phyloP scores from a whole-genome alignment of 1,140 invertebrate species.

The Aradophagus sp. region DNA sequence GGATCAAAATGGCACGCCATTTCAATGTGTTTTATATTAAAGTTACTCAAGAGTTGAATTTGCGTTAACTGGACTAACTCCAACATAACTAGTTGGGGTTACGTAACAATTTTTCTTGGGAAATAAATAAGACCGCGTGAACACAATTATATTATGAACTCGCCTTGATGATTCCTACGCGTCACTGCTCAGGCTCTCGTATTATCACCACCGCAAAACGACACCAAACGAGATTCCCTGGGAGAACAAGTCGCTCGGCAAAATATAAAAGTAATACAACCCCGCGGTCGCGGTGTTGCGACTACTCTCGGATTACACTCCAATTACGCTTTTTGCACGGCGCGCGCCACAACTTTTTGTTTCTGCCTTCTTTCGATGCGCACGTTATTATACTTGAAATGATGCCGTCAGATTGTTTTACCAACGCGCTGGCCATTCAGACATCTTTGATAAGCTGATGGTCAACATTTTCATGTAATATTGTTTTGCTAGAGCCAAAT shows the following conservation, averaged over 20 bases:
- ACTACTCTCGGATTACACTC: conserved; percentile 31
- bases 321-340: conserved; percentile 39
- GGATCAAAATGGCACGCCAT: too few relatives aligned
- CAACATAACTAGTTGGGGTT: too few relatives aligned
- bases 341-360: conserved; percentile 1
- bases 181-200: conserved; percentile 6
- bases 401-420: conserved; percentile 15
- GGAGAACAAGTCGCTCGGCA: conserved; percentile 21
- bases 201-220: conserved; percentile 24
- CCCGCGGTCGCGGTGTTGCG: conserved; percentile 38
- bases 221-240: conserved; percentile 43
- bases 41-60: too few relatives aligned
- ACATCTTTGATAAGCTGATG: not conserved
- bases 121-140: too few relatives aligned
- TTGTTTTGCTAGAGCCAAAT: too few relatives aligned
- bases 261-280: conserved; percentile 41
- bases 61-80: too few relatives aligned
- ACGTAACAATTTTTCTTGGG: too few relatives aligned
- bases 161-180: too few relatives aligned
- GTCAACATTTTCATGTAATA: too few relatives aligned
- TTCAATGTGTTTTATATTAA: too few relatives aligned
- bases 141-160: too few relatives aligned
- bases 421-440: not conserved
- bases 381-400: conserved; percentile 12
- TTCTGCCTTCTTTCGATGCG: not conserved